Conservation (phyloP, 2,888 invertebrate genomes). For the Junonia oenone region DNA sequence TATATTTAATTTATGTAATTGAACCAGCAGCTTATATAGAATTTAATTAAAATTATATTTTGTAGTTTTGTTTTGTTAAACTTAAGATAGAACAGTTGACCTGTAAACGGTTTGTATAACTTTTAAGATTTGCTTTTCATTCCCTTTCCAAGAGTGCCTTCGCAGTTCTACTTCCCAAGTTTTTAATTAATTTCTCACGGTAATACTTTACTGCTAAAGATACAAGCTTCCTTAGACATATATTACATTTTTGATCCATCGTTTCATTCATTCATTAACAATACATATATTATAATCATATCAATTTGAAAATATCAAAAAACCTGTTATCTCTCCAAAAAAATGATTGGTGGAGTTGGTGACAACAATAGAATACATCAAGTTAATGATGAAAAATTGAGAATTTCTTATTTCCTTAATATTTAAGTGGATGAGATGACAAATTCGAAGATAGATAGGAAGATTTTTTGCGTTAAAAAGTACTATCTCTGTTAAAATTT, state of each 20-base stretch:
- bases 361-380: too few relatives aligned
- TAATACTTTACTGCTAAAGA: neutral
- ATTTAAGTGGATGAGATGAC: too few relatives aligned
- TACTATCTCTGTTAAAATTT: too few relatives aligned
- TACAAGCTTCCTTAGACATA: neutral
- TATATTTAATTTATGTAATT: neutral
- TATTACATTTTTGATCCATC: neutral
- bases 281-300: too few relatives aligned
- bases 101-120: conserved; percentile 5
- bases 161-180: conserved; percentile 7
- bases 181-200: conserved; percentile 12
- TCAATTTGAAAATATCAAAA: too few relatives aligned
- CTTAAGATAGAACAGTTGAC: conserved; percentile 1
- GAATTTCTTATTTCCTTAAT: too few relatives aligned
- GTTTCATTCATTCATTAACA: too few relatives aligned
- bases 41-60: neutral
- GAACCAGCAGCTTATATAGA: neutral
- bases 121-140: conserved; percentile 12
- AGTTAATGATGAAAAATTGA: too few relatives aligned
- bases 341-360: too few relatives aligned
- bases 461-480: too few relatives aligned
- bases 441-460: too few relatives aligned
- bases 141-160: conserved; percentile 2
- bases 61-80: neutral
- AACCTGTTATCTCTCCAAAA: too few relatives aligned